Conservation (phyloP, 1,140 invertebrate genomes). For the Neodiprion virginianus region DNA sequence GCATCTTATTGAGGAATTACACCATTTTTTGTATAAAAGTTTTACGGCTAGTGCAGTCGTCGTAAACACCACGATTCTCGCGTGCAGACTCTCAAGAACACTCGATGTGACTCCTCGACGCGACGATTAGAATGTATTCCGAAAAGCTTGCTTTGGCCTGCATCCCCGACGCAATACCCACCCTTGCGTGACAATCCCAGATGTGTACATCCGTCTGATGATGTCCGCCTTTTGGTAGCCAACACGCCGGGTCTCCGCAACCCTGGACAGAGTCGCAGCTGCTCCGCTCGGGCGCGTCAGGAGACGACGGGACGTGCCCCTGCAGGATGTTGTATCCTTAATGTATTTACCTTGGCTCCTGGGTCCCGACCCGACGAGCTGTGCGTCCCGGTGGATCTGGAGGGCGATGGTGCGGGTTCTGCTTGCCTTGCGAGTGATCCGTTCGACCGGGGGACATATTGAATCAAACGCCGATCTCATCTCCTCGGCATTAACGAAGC, state of each 20-base stretch:
- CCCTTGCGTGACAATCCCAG: neutral
- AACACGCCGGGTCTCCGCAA: neutral
- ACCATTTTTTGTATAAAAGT: too few species aligned
- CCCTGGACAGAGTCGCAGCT: neutral
- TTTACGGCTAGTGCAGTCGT: too few species aligned
- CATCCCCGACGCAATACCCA: too few species aligned
- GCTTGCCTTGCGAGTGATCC: conserved; percentile 30
- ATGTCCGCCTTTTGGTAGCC: neutral
- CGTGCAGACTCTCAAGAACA: too few species aligned
- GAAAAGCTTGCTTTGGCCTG: too few species aligned
- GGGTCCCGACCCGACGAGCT: conserved; percentile 7
- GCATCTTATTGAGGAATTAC: too few species aligned
- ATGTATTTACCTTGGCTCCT: conserved; percentile 52
- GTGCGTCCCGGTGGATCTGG: too few species aligned
- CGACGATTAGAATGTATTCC: too few species aligned
- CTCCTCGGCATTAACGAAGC: neutral
- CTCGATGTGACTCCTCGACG: too few species aligned
- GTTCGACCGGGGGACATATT: conserved; percentile 26
- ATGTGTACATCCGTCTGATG: neutral
- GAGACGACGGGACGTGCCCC: conserved; percentile 37
- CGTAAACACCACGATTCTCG: too few species aligned
- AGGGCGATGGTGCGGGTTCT: neutral
- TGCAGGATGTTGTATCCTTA: conserved; percentile 46
- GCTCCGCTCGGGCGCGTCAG: neutral
- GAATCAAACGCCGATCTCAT: conserved; percentile 12